These are phyloP conservation scores for Hypotaenidia philippensis DNA, from an alignment of 2,797 vertebrate species.

Conservation along the genomic window DNA sequence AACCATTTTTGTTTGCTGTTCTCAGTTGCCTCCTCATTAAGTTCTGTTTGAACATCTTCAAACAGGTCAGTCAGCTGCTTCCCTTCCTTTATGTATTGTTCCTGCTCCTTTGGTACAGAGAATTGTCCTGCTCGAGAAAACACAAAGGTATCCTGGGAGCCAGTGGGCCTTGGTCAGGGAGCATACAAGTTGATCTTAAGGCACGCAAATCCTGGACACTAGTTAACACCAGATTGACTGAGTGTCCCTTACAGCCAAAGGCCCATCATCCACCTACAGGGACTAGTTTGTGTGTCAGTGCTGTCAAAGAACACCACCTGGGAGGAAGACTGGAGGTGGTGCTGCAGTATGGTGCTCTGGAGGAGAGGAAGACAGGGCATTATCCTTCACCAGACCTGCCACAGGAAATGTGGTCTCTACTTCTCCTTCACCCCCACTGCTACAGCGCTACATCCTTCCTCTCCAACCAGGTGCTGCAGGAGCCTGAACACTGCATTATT, in stretches of 20 bases:
- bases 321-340: neutral
- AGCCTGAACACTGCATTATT: neutral
- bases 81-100: fast-evolving
- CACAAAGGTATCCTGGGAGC: neutral
- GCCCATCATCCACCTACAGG: neutral
- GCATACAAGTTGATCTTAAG: neutral
- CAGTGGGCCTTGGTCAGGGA: neutral
- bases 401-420: neutral
- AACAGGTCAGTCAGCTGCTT: neutral
- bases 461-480: neutral
- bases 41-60: neutral
- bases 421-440: neutral
- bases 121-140: neutral
- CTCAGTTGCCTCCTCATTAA: neutral
- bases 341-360: neutral
- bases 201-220: neutral
- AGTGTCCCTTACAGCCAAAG: neutral
- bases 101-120: neutral
- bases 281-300: no score
- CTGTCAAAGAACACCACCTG: fast-evolving
- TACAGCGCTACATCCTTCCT: neutral
- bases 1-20: neutral
- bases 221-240: neutral
- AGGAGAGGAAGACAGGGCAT: neutral
- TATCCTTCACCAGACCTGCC: neutral